Evolutionary conservation across 2,888 invertebrate species (phyloP), one percentile per base, ranked within the genome.

Genomic region (Latrodectus elegans): DNA sequence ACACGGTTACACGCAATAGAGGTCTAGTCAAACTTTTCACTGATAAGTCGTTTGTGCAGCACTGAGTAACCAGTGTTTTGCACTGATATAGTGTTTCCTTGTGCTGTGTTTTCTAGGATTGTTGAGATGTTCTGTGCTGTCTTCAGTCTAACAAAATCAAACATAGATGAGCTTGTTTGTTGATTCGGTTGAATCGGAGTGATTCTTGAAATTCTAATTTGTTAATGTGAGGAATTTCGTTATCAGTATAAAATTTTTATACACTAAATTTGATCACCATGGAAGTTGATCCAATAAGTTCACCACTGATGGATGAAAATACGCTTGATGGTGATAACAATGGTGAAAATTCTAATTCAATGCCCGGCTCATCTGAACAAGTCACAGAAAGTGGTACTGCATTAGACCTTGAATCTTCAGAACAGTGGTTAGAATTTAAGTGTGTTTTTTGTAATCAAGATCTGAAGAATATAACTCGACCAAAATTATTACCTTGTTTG

Each of bases 401-500:
- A n/a, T 55, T 53, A 55, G 15, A 10, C 6, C 68, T 68, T 8
- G 86, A 88, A 26, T 81, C 51, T 65, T 53, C 84, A 0, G 80
- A 80, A 12, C 10, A 75, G 26, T 89, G 89, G 89, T 12, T 67
- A n/a, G 88, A 89, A 17, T 78, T 83, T 14, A 93, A 93, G 89
- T 93, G 93, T 90, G 91, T 93, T 11, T 92, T 93, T 88, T 93
- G 93, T 89, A 91, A 91, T 51, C 92, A 92, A 89, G 90, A 90
- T 26, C 92, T 95, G 76, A 93, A 83, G 68, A 86, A 93, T 14
- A 86, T 75, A 67, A 92, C 93, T 91, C 93, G 94, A 73, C 96
- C 97, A 60, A 96, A 96, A 93, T 94, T 97, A 88, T 93, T 97
- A 91, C 96, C 96, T 92, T 97, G 97, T 92, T 94, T 97, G 90